A percentile compares a stretch with the other conserved stretches of the same genome.
Evolutionary conservation across 2,797 vertebrate species (phyloP).

Genomic region (Poecilia wingei): DNA sequence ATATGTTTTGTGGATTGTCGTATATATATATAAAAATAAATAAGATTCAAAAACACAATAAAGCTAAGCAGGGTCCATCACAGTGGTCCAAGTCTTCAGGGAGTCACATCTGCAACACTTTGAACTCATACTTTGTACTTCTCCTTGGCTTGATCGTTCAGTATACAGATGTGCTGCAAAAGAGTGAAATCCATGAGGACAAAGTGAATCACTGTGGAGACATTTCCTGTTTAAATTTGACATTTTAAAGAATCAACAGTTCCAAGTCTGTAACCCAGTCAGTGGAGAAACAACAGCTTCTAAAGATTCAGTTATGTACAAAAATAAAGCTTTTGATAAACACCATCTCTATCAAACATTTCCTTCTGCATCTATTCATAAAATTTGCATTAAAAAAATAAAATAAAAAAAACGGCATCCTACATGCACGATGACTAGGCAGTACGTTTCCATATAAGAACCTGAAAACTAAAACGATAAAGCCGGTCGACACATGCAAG

Average conservation of each 20-base stretch:
- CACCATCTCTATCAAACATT: neutral
- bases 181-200: neutral
- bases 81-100: constrained; percentile 75
- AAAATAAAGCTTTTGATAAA: neutral
- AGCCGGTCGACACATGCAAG: neutral
- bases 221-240: neutral
- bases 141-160: constrained; percentile 85
- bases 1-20: constrained; percentile 41
- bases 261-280: neutral
- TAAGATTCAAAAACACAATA: constrained; percentile 59
- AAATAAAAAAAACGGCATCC: neutral
- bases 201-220: neutral
- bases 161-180: constrained; percentile 86
- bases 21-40: constrained; percentile 67
- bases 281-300: neutral
- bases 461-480: neutral
- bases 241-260: neutral
- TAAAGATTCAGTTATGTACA: neutral
- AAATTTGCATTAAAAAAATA: no score
- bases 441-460: no score
- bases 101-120: constrained; percentile 25
- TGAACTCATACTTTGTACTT: constrained; percentile 83
- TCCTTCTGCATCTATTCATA: neutral
- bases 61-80: constrained; percentile 63
- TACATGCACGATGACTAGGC: neutral